Conservation (phyloP, 2,888 invertebrate genomes). For the Mongoloraphidia duomilia region DNA sequence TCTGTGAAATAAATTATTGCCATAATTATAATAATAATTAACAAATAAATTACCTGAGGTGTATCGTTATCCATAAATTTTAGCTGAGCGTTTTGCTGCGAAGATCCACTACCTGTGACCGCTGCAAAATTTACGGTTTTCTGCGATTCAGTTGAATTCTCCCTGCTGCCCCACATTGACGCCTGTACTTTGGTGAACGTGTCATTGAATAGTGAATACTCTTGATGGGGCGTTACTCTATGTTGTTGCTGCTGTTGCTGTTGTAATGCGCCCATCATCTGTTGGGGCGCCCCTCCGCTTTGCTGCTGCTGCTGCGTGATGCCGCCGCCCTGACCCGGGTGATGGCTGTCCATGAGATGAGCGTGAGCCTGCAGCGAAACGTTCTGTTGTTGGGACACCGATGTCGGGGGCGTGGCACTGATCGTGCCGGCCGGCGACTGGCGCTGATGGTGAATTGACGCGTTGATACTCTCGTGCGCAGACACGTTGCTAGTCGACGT, state of each 20-base stretch:
- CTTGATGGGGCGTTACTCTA: conserved; percentile 36
- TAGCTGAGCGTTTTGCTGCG: conserved; percentile 24
- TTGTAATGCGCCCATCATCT: conserved; percentile 21
- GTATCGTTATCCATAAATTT: conserved; percentile 40
- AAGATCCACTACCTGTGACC: conserved; percentile 42
- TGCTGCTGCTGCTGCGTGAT: conserved; percentile 20
- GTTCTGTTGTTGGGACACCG: conserved; percentile 14
- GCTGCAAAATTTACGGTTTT: conserved; percentile 58
- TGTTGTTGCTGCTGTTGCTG: conserved; percentile 7
- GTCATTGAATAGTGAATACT: conserved; percentile 83
- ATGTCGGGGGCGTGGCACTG: conserved; percentile 14
- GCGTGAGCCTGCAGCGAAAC: conserved; percentile 19
- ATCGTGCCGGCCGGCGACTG: conserved; percentile 24
- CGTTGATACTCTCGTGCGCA: conserved; percentile 22
- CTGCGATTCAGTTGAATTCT: conserved; percentile 29
- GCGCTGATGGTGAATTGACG: conserved; percentile 18
- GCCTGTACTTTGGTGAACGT: conserved; percentile 48
- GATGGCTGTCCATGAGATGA: conserved; percentile 23
- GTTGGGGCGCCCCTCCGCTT: conserved; percentile 21
- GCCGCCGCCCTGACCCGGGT: conserved; percentile 15
- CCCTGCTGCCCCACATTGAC: conserved; percentile 45
- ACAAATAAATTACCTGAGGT: conserved; percentile 25
- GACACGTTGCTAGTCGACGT: conserved; percentile 25
- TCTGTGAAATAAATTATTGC: too few relatives aligned
- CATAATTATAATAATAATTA: too few relatives aligned